Evolutionary conservation across 1,140 invertebrate genomes (phyloP).

Genomic region (Chlorops oryzae): DNA sequence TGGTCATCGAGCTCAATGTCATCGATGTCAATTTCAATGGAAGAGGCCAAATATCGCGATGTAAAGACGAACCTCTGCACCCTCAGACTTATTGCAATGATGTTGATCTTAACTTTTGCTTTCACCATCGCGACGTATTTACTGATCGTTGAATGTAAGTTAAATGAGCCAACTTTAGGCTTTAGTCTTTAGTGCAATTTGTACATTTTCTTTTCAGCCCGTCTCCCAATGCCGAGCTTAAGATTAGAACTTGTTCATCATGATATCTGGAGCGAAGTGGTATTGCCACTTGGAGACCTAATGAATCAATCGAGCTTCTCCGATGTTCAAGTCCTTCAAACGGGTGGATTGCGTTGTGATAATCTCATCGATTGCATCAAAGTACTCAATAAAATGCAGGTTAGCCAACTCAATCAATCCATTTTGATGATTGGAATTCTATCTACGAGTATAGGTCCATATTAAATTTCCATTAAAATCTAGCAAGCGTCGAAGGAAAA

Average conservation of each 20-base stretch:
- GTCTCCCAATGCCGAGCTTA: constrained; percentile 20
- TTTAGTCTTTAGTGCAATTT: background rate
- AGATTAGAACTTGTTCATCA: constrained; percentile 30
- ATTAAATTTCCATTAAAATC: background rate
- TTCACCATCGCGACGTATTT: constrained; percentile 17
- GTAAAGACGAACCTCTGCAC: too few relatives aligned
- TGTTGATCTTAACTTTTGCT: constrained; percentile 6
- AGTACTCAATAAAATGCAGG: constrained; percentile 27
- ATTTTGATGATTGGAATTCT: too few relatives aligned
- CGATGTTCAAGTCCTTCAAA: constrained; percentile 34
- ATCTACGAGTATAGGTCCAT: too few relatives aligned
- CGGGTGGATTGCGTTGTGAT: constrained; percentile 22
- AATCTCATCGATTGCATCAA: constrained; percentile 21
- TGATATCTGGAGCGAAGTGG: constrained; percentile 30
- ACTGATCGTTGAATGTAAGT: constrained; percentile 18
- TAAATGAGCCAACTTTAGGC: background rate
- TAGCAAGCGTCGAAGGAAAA: background rate
- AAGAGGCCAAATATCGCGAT: too few relatives aligned
- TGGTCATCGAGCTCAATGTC: too few relatives aligned
- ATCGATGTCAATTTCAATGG: too few relatives aligned
- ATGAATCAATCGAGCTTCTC: constrained; percentile 20
- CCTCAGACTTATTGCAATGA: constrained; percentile 12
- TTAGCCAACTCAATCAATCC: too few relatives aligned
- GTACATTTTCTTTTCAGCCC: constrained; percentile 10
- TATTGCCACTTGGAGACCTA: constrained; percentile 7